phyloP scores from a whole-genome alignment of 2,797 vertebrate genomes.

The Chelmon rostratus region DNA sequence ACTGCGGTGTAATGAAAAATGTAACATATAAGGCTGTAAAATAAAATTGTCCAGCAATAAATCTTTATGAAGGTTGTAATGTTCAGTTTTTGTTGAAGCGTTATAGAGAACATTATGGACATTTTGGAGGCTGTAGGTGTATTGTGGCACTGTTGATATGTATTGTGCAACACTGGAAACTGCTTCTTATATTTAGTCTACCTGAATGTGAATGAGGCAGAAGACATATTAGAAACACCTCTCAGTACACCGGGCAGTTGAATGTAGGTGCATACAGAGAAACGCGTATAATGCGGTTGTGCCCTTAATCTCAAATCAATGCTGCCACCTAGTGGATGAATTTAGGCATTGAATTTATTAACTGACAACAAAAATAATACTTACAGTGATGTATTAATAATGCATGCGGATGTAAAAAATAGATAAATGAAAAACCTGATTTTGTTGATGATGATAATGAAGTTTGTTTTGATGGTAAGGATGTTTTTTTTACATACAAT shows the following conservation, averaged over 20 bases:
- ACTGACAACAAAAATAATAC: neutral
- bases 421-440: too few species aligned
- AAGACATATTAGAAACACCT: neutral
- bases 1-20: neutral
- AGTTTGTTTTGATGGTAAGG: neutral
- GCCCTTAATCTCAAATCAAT: neutral
- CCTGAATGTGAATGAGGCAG: neutral
- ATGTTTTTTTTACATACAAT: neutral
- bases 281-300: neutral
- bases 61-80: neutral
- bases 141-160: neutral
- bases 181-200: neutral
- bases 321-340: constrained; percentile 63
- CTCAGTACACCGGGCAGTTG: neutral
- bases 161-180: neutral
- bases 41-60: neutral
- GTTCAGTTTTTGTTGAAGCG: neutral
- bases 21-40: neutral
- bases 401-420: neutral
- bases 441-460: too few species aligned
- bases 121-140: neutral
- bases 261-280: neutral
- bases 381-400: neutral
- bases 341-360: neutral
- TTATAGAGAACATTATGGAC: neutral